Evolutionary conservation across 2,888 invertebrate genomes (phyloP).

Genomic region (Drosophila putrida): DNA sequence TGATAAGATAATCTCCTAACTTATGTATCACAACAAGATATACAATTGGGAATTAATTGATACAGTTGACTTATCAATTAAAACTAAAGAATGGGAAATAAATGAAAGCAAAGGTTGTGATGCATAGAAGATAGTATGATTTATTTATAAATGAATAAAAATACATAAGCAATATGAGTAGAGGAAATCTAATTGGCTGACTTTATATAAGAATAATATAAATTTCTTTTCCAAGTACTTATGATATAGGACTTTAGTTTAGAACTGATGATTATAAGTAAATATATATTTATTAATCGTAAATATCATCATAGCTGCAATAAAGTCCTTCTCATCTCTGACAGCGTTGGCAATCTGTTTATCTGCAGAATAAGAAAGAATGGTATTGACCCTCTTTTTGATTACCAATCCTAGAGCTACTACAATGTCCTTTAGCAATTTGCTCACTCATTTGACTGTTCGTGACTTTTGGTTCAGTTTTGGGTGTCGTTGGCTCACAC

Average conservation of each 20-base stretch:
- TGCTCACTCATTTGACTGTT: conserved; percentile 36
- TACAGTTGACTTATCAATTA: too few relatives aligned
- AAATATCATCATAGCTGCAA: neutral
- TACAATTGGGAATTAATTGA: too few relatives aligned
- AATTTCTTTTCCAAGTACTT: neutral
- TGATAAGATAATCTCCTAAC: too few relatives aligned
- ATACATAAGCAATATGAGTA: too few relatives aligned
- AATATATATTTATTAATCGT: neutral
- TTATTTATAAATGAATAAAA: too few relatives aligned
- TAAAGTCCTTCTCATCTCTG: neutral
- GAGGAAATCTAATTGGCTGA: too few relatives aligned
- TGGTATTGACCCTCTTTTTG: neutral
- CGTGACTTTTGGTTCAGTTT: conserved; percentile 55
- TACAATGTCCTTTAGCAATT: conserved; percentile 11
- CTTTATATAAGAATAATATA: neutral
- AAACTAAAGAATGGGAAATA: too few relatives aligned
- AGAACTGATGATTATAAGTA: neutral
- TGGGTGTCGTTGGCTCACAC: conserved; percentile 41
- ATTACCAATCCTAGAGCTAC: neutral
- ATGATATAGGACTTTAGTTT: too few relatives aligned
- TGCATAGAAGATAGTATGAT: too few relatives aligned
- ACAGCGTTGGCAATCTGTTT: neutral
- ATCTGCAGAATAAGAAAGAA: neutral
- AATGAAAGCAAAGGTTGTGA: too few relatives aligned
- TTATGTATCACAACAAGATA: too few relatives aligned